phyloP scores from a whole-genome alignment of 2,797 vertebrate genomes.

The Parambassis ranga region DNA sequence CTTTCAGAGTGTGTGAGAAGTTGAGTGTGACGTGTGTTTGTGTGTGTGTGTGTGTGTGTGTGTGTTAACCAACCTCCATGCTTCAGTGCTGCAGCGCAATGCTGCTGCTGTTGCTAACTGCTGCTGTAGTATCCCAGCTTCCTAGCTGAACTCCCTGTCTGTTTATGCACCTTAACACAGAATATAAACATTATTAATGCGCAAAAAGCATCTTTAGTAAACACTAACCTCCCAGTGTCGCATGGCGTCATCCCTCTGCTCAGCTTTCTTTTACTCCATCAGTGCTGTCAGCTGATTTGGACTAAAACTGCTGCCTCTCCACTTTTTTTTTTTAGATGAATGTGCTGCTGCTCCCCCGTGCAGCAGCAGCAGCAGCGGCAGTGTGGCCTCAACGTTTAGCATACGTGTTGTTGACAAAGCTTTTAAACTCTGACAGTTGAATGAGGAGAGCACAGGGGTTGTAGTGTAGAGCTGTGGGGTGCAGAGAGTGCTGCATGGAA shows the following conservation, averaged over 20 bases:
- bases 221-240: neutral
- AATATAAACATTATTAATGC: too few relatives aligned
- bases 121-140: conserved; percentile 20
- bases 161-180: too few relatives aligned
- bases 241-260: conserved; percentile 4
- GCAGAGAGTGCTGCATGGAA: conserved; percentile 17
- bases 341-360: conserved; percentile 47
- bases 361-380: conserved; percentile 8
- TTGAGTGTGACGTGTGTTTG: too few relatives aligned
- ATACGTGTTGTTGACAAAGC: conserved; percentile 61
- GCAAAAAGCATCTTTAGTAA: too few relatives aligned
- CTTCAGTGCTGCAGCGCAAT: conserved; percentile 48
- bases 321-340: conserved; percentile 58
- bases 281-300: conserved; percentile 66
- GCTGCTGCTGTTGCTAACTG: conserved; percentile 9
- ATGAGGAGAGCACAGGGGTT: neutral
- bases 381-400: conserved; percentile 46
- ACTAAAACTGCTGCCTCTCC: conserved; percentile 68
- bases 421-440: conserved; percentile 40
- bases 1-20: neutral
- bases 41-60: too few relatives aligned
- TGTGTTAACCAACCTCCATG: conserved; percentile 8
- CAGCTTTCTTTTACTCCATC: conserved; percentile 28
- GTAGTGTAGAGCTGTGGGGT: neutral
- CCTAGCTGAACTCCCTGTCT: neutral